Percentiles rank a stretch among this genome's conserved stretches.
These are phyloP conservation scores for Thalassarche chlororhynchos DNA, from an alignment of 2,113 vertebrate species.

Conservation along the genomic window DNA sequence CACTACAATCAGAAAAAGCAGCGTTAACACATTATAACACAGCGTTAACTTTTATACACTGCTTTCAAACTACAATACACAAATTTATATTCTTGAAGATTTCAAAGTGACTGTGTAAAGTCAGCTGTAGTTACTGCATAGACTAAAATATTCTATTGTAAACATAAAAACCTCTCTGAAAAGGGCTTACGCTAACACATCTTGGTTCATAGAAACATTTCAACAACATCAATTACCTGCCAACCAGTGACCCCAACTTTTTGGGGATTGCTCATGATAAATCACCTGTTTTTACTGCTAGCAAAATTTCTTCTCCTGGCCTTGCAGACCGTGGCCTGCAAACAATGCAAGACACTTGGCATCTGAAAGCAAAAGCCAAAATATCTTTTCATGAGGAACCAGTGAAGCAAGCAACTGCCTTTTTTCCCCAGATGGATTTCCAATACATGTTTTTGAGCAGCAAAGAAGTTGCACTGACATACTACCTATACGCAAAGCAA, in stretches of 20 bases:
- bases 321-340: conserved; percentile 43
- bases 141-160: background rate
- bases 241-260: conserved; percentile 61
- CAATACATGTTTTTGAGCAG: background rate
- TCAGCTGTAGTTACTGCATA: background rate
- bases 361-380: conserved; percentile 1
- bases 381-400: conserved; percentile 55
- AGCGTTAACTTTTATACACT: background rate
- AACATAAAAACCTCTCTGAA: background rate
- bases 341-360: conserved; percentile 15
- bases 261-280: conserved; percentile 54
- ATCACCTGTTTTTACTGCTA: conserved; percentile 50
- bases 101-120: background rate
- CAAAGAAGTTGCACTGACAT: background rate
- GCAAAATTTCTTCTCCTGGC: conserved; percentile 17
- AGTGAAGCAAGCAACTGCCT: conserved; percentile 7
- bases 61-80: background rate
- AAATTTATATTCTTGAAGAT: background rate
- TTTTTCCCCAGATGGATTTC: background rate
- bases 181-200: background rate
- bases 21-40: background rate
- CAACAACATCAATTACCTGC: conserved; percentile 61
- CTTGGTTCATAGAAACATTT: background rate
- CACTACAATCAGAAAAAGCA: background rate
- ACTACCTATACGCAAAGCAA: background rate